These are phyloP conservation scores for Sebastes iracundus DNA, from an alignment of 2,797 vertebrate genomes.

Conservation along the genomic window DNA sequence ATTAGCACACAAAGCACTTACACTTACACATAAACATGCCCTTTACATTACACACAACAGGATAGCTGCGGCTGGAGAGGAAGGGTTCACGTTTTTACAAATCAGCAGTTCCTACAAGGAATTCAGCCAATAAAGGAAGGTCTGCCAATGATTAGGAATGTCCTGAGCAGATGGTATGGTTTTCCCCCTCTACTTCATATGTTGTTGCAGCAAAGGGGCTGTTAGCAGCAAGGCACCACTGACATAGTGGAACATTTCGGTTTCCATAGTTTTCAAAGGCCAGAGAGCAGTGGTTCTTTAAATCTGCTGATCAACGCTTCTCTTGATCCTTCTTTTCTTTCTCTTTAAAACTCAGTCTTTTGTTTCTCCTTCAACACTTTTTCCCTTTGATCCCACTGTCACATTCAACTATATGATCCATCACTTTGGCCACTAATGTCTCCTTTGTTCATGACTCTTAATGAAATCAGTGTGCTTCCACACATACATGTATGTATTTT, in stretches of 20 bases:
- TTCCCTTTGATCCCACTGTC: background rate
- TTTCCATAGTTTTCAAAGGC: constrained; percentile 34
- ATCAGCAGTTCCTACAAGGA: constrained; percentile 72
- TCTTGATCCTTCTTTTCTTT: background rate
- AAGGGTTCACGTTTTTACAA: constrained; percentile 57
- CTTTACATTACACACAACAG: constrained; percentile 23
- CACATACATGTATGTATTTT: background rate
- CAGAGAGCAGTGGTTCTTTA: constrained; percentile 17
- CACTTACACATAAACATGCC: constrained; percentile 5
- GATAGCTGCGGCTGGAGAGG: constrained; percentile 21
- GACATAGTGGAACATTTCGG: constrained; percentile 80
- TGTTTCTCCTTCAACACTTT: background rate
- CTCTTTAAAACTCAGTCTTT: background rate
- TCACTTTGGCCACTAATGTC: background rate
- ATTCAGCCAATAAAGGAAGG: constrained; percentile 62
- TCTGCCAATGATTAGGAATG: constrained; percentile 74
- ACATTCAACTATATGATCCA: background rate
- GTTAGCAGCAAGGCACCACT: constrained; percentile 51
- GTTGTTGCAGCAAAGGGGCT: constrained; percentile 52
- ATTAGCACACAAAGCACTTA: constrained; percentile 26
- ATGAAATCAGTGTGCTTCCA: background rate
- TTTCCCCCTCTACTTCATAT: constrained; percentile 51
- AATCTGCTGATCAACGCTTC: background rate
- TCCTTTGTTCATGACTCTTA: background rate
- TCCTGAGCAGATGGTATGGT: constrained; percentile 75